These are phyloP conservation scores for Choreutis nemorana DNA, from an alignment of 2,888 invertebrate genomes.

Conservation along the genomic window DNA sequence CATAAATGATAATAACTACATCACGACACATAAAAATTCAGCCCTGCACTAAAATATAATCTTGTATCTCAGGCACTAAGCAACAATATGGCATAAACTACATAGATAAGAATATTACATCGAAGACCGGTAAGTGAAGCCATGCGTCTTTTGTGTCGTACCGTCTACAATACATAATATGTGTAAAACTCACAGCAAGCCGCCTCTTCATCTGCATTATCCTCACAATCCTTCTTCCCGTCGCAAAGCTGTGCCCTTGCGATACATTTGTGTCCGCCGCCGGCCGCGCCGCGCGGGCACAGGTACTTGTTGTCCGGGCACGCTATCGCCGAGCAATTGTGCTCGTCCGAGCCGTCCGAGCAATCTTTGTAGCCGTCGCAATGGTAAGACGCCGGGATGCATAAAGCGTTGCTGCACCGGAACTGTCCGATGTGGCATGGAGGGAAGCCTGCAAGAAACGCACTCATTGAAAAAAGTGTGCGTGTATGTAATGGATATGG, in stretches of 20 bases:
- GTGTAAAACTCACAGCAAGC: slow-evolving; percentile 80
- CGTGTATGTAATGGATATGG: no score
- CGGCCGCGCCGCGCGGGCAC: slow-evolving; percentile 77
- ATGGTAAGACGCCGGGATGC: slow-evolving; percentile 87
- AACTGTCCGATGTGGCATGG: slow-evolving; percentile 91
- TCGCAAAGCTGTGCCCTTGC: slow-evolving; percentile 89
- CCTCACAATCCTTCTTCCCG: slow-evolving; percentile 89
- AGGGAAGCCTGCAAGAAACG: slow-evolving; percentile 83
- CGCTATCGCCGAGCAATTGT: slow-evolving; percentile 85
- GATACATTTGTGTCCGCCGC: slow-evolving; percentile 85
- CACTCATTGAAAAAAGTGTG: no score
- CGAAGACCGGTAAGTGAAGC: no score
- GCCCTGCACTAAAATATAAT: no score
- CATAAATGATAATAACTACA: no score
- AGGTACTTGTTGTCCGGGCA: slow-evolving; percentile 92
- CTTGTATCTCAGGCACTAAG: no score
- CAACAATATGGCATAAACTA: no score
- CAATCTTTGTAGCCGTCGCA: slow-evolving; percentile 92
- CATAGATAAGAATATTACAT: no score
- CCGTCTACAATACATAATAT: neutral
- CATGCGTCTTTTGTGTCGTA: no score
- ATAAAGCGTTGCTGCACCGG: slow-evolving; percentile 90
- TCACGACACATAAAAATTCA: no score
- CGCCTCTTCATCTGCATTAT: slow-evolving; percentile 87
- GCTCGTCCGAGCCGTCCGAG: slow-evolving; percentile 88